Evolutionary conservation across 2,888 invertebrate species (phyloP).

Genomic region (Melanargia galathea): DNA sequence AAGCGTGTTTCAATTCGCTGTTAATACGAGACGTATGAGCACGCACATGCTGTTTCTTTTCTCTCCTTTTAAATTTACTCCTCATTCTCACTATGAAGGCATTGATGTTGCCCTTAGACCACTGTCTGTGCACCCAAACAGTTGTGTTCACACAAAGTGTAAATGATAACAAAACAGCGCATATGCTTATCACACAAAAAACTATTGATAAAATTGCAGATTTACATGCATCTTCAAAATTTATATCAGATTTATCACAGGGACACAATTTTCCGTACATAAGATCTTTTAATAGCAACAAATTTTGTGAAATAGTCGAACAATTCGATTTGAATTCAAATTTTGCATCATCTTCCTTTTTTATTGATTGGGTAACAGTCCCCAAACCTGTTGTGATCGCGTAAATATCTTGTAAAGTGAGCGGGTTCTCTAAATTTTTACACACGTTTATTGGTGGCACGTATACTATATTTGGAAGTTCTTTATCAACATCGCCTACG

Average conservation of each 20-base stretch:
- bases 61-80: conserved; percentile 38
- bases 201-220: conserved; percentile 55
- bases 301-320: conserved; percentile 65
- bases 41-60: conserved; percentile 27
- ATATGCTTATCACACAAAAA: conserved; percentile 49
- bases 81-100: conserved; percentile 38
- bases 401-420: conserved; percentile 59
- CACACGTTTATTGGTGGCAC: conserved; percentile 59
- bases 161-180: conserved; percentile 49
- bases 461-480: conserved; percentile 59
- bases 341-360: conserved; percentile 36
- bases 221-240: conserved; percentile 50
- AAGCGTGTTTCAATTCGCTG: conserved; percentile 51
- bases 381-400: conserved; percentile 59
- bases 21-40: conserved; percentile 23
- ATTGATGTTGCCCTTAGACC: conserved; percentile 45
- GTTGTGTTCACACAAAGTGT: conserved; percentile 49
- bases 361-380: conserved; percentile 46
- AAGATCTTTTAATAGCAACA: conserved; percentile 58
- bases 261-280: conserved; percentile 57
- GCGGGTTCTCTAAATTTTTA: conserved; percentile 55
- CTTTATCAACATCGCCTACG: conserved; percentile 45
- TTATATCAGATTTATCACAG: conserved; percentile 42
- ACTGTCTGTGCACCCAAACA: conserved; percentile 48
- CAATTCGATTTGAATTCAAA: conserved; percentile 57